Evolutionary conservation across 2,797 vertebrate genomes (phyloP).

Genomic region (Coracias cyanogaster): DNA sequence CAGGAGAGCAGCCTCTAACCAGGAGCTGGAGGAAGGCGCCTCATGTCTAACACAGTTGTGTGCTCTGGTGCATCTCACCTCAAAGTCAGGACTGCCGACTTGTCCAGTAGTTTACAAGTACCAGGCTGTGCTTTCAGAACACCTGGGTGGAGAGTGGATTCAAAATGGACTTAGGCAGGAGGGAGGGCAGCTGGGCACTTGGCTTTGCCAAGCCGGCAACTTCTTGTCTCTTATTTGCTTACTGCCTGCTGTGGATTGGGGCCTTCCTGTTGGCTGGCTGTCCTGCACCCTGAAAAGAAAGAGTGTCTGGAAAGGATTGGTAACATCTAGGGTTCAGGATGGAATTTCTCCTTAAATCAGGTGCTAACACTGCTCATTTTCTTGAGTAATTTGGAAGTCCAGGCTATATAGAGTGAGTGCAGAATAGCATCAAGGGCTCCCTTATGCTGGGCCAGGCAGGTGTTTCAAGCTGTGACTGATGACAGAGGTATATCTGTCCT

Average conservation of each 20-base stretch:
- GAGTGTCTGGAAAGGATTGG: background rate
- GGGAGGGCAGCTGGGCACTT: background rate
- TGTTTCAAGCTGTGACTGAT: background rate
- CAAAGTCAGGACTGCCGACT: background rate
- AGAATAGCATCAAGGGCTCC: background rate
- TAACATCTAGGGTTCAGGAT: background rate
- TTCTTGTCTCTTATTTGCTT: fast-evolving
- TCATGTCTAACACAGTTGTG: fast-evolving
- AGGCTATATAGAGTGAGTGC: background rate
- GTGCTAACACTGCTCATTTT: background rate
- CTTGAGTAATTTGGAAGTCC: background rate
- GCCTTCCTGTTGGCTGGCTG: background rate
- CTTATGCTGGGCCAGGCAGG: background rate
- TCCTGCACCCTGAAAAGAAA: background rate
- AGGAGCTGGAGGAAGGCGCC: background rate
- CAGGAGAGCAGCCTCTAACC: background rate
- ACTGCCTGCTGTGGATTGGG: background rate
- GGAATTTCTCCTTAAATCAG: background rate
- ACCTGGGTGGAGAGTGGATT: background rate
- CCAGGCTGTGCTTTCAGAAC: background rate
- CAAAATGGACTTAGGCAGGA: background rate
- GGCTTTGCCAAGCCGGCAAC: background rate
- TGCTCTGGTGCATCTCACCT: background rate
- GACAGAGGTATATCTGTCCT: background rate
- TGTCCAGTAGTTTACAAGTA: background rate